A percentile compares a stretch with the other conserved stretches of the same genome.
phyloP scores from a whole-genome alignment of 2,888 invertebrate genomes.

The Hydroisotoma schaefferi region DNA sequence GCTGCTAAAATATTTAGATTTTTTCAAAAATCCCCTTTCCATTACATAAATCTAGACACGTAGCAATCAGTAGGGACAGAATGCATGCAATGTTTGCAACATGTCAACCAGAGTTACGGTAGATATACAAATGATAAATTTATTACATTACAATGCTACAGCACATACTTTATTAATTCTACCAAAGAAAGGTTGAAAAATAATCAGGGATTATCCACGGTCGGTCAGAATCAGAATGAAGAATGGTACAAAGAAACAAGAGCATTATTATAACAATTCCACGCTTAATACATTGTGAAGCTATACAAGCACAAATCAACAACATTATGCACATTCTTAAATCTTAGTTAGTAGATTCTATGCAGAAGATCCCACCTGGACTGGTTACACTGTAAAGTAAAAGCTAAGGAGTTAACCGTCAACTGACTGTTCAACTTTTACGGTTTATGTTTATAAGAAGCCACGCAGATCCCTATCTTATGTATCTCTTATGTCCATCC shows the following conservation, averaged over 20 bases:
- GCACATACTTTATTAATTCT: no score
- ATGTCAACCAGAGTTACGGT: slow-evolving; percentile 21
- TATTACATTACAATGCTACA: slow-evolving; percentile 23
- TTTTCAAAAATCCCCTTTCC: not conserved
- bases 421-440: not conserved
- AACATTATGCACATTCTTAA: not conserved
- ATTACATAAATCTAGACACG: no score
- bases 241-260: slow-evolving; percentile 12
- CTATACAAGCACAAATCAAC: not conserved
- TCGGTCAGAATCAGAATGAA: slow-evolving; percentile 1
- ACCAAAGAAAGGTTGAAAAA: no score
- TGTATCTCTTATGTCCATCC: no score
- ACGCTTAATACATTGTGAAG: not conserved
- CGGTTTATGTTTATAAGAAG: not conserved
- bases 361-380: slow-evolving; percentile 3
- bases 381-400: not conserved
- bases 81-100: not conserved
- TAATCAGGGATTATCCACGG: slow-evolving; percentile 17
- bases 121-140: slow-evolving; percentile 25
- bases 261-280: slow-evolving; percentile 3
- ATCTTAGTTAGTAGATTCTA: no score
- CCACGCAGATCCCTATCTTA: no score
- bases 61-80: not conserved
- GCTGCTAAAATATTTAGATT: no score
- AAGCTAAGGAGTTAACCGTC: slow-evolving; percentile 9